Conservation (phyloP, 2,113 vertebrate species). For the Boulengerochromis microlepis region DNA sequence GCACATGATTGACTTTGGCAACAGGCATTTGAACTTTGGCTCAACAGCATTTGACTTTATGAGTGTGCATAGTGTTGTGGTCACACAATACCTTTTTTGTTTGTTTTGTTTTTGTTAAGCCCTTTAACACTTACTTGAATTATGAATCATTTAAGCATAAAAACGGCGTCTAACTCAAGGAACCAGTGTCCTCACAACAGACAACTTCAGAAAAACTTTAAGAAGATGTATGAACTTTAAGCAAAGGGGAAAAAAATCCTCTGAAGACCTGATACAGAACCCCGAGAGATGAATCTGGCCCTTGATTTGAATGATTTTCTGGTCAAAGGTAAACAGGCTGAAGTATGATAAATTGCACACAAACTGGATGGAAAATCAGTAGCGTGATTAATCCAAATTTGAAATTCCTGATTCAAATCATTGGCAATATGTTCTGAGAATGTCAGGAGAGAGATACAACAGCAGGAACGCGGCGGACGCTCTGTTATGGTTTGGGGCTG, state of each 20-base stretch:
- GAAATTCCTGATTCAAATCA: not conserved
- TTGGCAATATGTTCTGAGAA: not conserved
- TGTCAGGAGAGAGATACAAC: not conserved
- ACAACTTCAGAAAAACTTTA: not conserved
- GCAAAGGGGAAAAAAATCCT: accelerated
- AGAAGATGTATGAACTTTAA: not conserved
- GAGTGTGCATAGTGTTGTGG: slow-evolving; percentile 7
- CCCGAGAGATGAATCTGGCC: not conserved
- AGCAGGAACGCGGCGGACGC: accelerated
- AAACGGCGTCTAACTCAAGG: not conserved
- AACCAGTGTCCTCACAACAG: not conserved
- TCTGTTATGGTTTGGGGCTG: not conserved
- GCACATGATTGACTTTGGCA: not conserved
- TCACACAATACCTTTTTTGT: not conserved
- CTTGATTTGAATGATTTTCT: not conserved
- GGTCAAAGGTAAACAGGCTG: not conserved
- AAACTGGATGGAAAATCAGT: not conserved
- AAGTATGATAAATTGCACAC: not conserved
- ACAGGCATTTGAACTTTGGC: slow-evolving; percentile 18
- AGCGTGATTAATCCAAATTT: not conserved
- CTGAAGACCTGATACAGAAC: not conserved
- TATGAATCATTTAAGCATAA: not conserved
- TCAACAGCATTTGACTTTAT: not conserved
- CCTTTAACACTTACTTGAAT: not conserved
- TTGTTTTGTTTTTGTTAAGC: not conserved